Base-by-base conservation (phyloP, 2,888 invertebrate species). In the Ptilodon capucinus region DNA sequence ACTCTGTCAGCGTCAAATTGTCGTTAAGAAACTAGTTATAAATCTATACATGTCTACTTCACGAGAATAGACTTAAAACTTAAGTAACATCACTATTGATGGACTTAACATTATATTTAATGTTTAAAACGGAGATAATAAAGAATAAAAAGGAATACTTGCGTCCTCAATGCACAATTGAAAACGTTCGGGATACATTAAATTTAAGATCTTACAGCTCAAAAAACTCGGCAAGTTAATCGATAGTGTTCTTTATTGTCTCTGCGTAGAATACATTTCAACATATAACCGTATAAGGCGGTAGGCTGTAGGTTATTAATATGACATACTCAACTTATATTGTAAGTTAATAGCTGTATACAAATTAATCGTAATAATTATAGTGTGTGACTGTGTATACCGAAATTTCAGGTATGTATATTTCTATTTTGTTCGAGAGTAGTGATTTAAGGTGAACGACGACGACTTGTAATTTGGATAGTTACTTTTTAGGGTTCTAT, bases 311-410 rank as follows among this genome's bases (percentile, higher is more conserved):
- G n/a, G n/a, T 58, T 60, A 59, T 60, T 50, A 46, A 38, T 39
- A 51, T 53, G 40, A 51, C 50, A 53, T 42, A 59, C 61, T 69
- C 64, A 60, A 67, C 54, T 71, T 68, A 66, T 73, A 70, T 72
- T 73, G 64, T 79, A 79, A 74, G 77, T 62, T 77, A 76, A 70
- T 68, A 60, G 68, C 62, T 82, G 69, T 79, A 76, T 72, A 81
- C 79, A 81, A 84, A 80, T 74, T 81, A 80, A 74, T 75, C 68
- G 44, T 78, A 76, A 73, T 71, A 78, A 76, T 69, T 68, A 54
- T 69, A 69, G 65, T 68, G 59, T 69, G n/a, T 74, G 63, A 56
- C 55, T 53, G 57, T 57, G 52, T 51, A 55, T 79, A 81, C n/a
- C n/a, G 72, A 73, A 70, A 79, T 74, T 74, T 71, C 71, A 67